Percentiles rank a stretch among this genome's conserved stretches.
These are phyloP conservation scores for Polypedilum pembai DNA, from an alignment of 1,140 invertebrate species.

Conservation along the genomic window DNA sequence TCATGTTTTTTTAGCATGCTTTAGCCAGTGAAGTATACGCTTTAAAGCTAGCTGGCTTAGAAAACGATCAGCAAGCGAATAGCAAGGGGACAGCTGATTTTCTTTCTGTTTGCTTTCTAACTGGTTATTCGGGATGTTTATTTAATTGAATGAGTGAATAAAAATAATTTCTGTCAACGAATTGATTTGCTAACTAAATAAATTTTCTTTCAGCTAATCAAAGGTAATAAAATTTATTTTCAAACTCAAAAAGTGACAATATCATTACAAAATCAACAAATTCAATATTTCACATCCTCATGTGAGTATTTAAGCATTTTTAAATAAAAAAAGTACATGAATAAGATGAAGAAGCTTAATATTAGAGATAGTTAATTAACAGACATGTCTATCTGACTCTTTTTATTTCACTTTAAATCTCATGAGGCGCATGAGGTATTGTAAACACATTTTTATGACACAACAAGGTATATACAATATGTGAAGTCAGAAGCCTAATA, in stretches of 20 bases:
- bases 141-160: too few species aligned
- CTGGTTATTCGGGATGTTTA: too few species aligned
- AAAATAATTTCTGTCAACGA: too few species aligned
- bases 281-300: neutral
- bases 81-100: too few species aligned
- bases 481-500: conserved; percentile 20
- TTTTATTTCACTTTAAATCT: conserved; percentile 5
- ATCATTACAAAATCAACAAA: conserved; percentile 4
- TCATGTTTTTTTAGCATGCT: too few species aligned
- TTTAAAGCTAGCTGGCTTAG: too few species aligned
- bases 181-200: too few species aligned
- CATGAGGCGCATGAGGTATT: conserved; percentile 20
- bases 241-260: neutral
- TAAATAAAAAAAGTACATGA: neutral
- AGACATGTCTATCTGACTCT: neutral
- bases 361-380: conserved; percentile 23
- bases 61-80: too few species aligned
- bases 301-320: neutral
- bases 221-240: too few species aligned
- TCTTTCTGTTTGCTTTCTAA: too few species aligned
- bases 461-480: neutral
- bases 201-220: too few species aligned
- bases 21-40: too few species aligned
- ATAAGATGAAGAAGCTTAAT: neutral
- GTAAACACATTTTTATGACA: neutral